Percentiles rank a stretch among this genome's conserved stretches.
Conservation (phyloP, 2,797 vertebrate species). For the Silurus aristotelis region DNA sequence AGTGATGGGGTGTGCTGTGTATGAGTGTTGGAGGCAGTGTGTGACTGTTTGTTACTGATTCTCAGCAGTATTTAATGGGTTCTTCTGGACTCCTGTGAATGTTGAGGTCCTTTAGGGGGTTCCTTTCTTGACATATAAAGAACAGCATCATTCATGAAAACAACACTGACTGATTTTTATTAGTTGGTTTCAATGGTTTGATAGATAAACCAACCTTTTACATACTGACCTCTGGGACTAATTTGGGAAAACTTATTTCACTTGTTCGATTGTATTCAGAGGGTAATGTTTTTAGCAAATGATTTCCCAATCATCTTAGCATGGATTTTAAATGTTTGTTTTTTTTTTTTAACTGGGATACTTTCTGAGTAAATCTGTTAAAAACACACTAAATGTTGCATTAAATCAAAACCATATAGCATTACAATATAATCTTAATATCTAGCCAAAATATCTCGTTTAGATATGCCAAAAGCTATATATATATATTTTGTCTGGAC, state of each 20-base stretch:
- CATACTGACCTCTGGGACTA: neutral
- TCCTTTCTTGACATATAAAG: neutral
- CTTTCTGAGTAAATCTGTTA: neutral
- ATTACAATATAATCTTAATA: neutral
- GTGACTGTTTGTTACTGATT: conserved; percentile 30
- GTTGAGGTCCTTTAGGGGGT: conserved; percentile 13
- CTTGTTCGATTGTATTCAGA: neutral
- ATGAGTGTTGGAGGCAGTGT: conserved; percentile 12
- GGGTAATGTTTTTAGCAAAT: neutral
- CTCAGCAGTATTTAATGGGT: conserved; percentile 21
- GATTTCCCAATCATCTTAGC: neutral
- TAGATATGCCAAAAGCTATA: neutral
- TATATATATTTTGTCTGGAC: neutral
- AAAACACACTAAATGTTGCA: neutral
- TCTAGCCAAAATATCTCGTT: neutral
- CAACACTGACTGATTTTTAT: neutral
- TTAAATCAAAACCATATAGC: neutral
- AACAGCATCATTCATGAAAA: neutral
- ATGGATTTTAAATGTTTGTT: neutral
- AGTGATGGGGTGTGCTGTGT: conserved; percentile 48
- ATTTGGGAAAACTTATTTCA: neutral
- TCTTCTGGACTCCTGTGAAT: conserved; percentile 13
- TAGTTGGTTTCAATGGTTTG: neutral
- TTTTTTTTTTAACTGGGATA: neutral
- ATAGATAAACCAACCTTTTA: neutral